A percentile compares a stretch with the other conserved stretches of the same genome.
Evolutionary conservation across 2,797 vertebrate genomes (phyloP).

Genomic region (Acanthopagrus latus): DNA sequence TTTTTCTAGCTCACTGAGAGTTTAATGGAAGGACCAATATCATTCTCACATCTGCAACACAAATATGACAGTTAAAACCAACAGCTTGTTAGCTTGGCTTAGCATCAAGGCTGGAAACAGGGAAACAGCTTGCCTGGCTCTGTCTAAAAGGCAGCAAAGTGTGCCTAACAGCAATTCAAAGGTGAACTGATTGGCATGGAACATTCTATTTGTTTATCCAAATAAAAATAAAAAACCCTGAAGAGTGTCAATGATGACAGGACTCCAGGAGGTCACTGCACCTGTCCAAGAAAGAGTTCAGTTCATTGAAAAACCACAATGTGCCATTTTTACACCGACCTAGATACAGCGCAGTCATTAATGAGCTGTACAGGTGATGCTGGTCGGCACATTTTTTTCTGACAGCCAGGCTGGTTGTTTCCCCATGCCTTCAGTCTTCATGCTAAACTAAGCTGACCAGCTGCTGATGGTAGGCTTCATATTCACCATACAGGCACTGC

Average conservation of each 20-base stretch:
- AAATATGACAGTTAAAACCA: background rate
- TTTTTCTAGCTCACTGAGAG: background rate
- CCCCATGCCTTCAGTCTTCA: background rate
- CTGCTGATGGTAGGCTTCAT: background rate
- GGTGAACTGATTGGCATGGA: background rate
- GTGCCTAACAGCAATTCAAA: background rate
- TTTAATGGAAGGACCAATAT: background rate
- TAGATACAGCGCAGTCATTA: background rate
- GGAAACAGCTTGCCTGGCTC: background rate
- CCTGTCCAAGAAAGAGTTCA: background rate
- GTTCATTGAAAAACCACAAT: background rate
- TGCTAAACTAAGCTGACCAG: background rate
- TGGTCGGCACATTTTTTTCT: background rate
- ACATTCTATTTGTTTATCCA: no score
- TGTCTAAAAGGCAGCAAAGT: background rate
- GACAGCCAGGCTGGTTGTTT: background rate
- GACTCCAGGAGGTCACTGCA: background rate
- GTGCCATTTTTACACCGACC: background rate
- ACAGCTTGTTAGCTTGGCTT: background rate
- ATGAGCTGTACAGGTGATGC: background rate
- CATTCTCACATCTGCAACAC: background rate
- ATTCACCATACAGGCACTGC: background rate
- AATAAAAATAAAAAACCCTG: background rate
- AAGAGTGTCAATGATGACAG: background rate
- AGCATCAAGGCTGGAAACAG: background rate